Evolutionary conservation across 2,797 vertebrate species (phyloP).

Genomic region (Pristis pectinata): DNA sequence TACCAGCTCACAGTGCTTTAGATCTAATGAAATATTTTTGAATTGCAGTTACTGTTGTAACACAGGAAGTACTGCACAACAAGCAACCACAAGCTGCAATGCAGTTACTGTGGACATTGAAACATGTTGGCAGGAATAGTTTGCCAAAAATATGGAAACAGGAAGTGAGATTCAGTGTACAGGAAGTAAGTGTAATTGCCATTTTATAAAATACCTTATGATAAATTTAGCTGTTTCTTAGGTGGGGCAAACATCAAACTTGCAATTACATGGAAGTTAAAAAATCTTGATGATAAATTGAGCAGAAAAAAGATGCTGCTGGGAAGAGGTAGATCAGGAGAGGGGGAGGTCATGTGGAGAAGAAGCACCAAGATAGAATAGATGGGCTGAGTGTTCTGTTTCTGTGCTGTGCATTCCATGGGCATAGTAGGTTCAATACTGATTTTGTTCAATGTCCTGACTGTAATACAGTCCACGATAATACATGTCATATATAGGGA

Average conservation of each 20-base stretch:
- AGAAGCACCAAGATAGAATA: not conserved
- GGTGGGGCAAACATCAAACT: not conserved
- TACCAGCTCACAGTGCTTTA: too few species aligned
- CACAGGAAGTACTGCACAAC: too few species aligned
- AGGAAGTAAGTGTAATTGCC: not conserved
- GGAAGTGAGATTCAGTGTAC: not conserved
- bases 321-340: too few species aligned
- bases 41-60: too few species aligned
- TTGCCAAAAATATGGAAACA: not conserved
- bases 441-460: not conserved
- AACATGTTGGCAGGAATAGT: not conserved
- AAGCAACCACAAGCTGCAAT: too few species aligned
- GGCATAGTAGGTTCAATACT: not conserved
- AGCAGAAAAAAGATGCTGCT: too few species aligned
- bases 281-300: too few species aligned
- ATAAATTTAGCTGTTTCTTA: not conserved
- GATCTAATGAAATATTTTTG: too few species aligned
- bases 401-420: not conserved
- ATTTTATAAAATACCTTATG: too few species aligned
- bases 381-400: not conserved
- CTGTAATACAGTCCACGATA: not conserved
- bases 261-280: not conserved
- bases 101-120: not conserved
- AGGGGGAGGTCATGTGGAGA: too few species aligned
- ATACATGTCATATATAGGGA: too few species aligned